Evolutionary conservation across 2,888 invertebrate species (phyloP).

Genomic region (Drosophila peninsularis): DNA sequence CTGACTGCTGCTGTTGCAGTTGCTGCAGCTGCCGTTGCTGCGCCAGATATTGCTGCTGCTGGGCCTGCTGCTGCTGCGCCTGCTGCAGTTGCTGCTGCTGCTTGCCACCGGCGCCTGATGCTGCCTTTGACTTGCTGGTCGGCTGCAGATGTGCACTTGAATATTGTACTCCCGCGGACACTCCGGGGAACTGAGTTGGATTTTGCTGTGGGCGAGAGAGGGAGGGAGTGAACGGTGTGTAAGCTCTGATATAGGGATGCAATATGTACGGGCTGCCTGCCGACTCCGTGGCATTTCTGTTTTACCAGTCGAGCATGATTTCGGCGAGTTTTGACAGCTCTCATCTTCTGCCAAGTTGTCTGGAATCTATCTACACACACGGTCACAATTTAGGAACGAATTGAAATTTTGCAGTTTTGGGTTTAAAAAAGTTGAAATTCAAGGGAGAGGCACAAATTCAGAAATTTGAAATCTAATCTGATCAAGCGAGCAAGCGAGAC

Average conservation of each 20-base stretch:
- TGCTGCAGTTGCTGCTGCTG: conserved; percentile 34
- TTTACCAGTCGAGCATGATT: conserved; percentile 43
- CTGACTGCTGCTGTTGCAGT: conserved; percentile 45
- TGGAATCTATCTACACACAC: conserved; percentile 1
- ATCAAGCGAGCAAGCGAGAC: conserved; percentile 42
- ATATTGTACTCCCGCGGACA: conserved; percentile 42
- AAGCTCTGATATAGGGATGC: not conserved
- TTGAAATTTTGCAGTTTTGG: conserved; percentile 8
- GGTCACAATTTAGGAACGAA: conserved; percentile 21
- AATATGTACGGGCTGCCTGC: not conserved
- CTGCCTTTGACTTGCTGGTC: conserved; percentile 41
- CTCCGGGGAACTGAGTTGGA: conserved; percentile 36
- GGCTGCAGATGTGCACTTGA: conserved; percentile 44
- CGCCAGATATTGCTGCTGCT: conserved; percentile 42
- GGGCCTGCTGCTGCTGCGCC: conserved; percentile 56
- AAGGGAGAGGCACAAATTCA: conserved; percentile 20
- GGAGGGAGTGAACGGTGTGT: not conserved
- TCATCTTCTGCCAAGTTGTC: conserved; percentile 42
- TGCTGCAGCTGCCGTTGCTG: conserved; percentile 55
- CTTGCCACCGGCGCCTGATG: conserved; percentile 40
- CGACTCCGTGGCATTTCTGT: not conserved
- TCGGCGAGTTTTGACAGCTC: conserved; percentile 25
- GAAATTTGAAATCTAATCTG: conserved; percentile 34
- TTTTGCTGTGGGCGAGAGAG: conserved; percentile 31
- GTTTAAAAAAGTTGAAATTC: not conserved